Evolutionary conservation across 1,140 invertebrate species (phyloP), one percentile per base, ranked within the genome.

Genomic region (Drosophila bifasciata): DNA sequence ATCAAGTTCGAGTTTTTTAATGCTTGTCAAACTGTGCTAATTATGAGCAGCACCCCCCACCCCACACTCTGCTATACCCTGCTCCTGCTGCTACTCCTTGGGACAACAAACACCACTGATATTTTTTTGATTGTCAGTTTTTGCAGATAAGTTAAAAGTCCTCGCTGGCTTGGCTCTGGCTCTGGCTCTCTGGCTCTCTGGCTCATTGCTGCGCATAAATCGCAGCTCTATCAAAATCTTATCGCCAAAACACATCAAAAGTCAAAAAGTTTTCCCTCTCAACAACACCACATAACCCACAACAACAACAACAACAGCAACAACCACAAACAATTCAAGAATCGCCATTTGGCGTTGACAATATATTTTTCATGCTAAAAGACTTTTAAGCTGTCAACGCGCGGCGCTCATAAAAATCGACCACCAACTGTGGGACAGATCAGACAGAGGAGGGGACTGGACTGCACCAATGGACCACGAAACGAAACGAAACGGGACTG

Each of bases 321-420:
- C 53, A 68, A n/a, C 43, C 59, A 25, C n/a, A 52, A 69, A 44
- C 50, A 56, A 58, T 48, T 48, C 59, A 49, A 45, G 69, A 73
- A 71, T 60, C 62, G 66, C 48, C 53, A 71, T 52, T 69, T 55
- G 70, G 72, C 72, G 72, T 75, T 75, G 83, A 86, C 77, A 81
- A 88, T 81, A 88, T 81, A 86, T 86, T 86, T 86, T 88, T 63
- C 81, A 78, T 81, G 83, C 83, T 88, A 88, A 86, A 78, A 86
- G 83, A 81, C 81, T 86, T 86, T 86, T 86, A 86, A 86, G 81
- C 83, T 86, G 81, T 86, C 81, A 86, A 71, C 81, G 61, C 63
- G 53, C 74, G 77, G 51, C 61, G 81, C 83, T 86, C 81, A 86
- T 86, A 86, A 86, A 86, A 88, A 86, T 86, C 73, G 81, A 78